phyloP scores from a whole-genome alignment of 2,797 vertebrate species.

The Notamacropus eugenii region DNA sequence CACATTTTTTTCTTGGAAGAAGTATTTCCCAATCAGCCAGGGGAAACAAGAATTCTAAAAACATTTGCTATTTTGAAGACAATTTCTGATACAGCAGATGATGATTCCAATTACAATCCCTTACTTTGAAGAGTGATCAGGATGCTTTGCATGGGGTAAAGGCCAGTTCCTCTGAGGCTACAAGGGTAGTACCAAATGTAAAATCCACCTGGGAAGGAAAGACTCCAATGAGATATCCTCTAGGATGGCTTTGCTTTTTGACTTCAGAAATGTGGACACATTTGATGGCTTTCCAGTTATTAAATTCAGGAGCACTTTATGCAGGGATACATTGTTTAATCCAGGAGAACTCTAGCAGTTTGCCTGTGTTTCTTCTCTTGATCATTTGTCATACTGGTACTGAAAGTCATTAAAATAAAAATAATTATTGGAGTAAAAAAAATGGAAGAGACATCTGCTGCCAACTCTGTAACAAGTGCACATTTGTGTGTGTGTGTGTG shows the following conservation, averaged over 20 bases:
- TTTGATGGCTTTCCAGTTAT: conserved; percentile 67
- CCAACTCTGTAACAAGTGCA: conserved; percentile 66
- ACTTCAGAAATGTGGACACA: conserved; percentile 66
- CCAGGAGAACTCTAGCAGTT: conserved; percentile 74
- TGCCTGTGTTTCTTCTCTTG: conserved; percentile 68
- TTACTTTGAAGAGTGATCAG: conserved; percentile 91
- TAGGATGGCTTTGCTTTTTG: conserved; percentile 68
- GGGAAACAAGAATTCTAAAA: conserved; percentile 94
- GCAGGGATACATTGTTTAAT: conserved; percentile 61
- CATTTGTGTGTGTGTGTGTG: too few relatives aligned
- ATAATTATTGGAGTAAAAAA: conserved; percentile 76
- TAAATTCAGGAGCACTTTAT: conserved; percentile 85
- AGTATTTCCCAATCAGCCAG: conserved; percentile 97
- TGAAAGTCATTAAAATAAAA: conserved; percentile 41
- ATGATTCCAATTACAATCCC: conserved; percentile 97
- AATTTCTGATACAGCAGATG: conserved; percentile 95
- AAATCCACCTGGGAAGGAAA: conserved; percentile 57
- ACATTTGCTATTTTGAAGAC: conserved; percentile 97
- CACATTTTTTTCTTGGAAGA: conserved; percentile 99
- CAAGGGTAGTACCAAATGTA: conserved; percentile 60
- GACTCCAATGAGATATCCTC: conserved; percentile 60
- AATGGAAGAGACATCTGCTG: conserved; percentile 80
- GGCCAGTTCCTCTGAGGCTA: conserved; percentile 95
- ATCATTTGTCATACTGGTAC: conserved; percentile 74
- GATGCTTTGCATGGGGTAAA: conserved; percentile 96